Evolutionary conservation across 2,888 invertebrate species (phyloP).

Genomic region (Andrena chrysosceles): DNA sequence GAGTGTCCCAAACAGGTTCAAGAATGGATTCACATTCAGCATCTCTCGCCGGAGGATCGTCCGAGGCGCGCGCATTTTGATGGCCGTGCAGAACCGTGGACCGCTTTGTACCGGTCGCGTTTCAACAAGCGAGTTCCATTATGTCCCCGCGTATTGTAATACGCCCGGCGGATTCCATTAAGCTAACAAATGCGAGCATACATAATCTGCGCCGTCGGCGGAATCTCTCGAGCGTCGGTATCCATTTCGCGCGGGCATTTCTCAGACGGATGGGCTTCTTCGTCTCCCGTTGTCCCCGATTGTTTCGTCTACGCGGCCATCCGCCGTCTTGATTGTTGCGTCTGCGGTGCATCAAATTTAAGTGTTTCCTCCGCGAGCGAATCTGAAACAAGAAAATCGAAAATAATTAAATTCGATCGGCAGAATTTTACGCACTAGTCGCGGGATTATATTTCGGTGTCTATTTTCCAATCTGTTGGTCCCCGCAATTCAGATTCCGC

Average conservation of each 20-base stretch:
- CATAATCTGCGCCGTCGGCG: slow-evolving; percentile 58
- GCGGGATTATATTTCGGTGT: not conserved
- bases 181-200: slow-evolving; percentile 66
- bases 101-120: slow-evolving; percentile 46
- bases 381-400: slow-evolving; percentile 1
- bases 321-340: slow-evolving; percentile 49
- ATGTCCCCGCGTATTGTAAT: slow-evolving; percentile 65
- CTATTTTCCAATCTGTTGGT: not conserved
- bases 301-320: slow-evolving; percentile 59
- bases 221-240: slow-evolving; percentile 48
- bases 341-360: slow-evolving; percentile 62
- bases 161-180: slow-evolving; percentile 68
- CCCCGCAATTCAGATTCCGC: not conserved
- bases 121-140: slow-evolving; percentile 64
- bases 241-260: slow-evolving; percentile 62
- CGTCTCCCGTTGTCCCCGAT: slow-evolving; percentile 37
- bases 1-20: slow-evolving; percentile 16
- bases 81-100: slow-evolving; percentile 23
- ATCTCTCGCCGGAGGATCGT: slow-evolving; percentile 6
- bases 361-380: slow-evolving; percentile 15
- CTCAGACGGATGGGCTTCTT: slow-evolving; percentile 44
- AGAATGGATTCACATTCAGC: slow-evolving; percentile 33
- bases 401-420: not conserved
- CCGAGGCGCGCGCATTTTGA: slow-evolving; percentile 26
- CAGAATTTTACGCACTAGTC: too few relatives aligned